These are phyloP conservation scores for Agrilus planipennis DNA, from an alignment of 1,140 invertebrate species.

Conservation along the genomic window DNA sequence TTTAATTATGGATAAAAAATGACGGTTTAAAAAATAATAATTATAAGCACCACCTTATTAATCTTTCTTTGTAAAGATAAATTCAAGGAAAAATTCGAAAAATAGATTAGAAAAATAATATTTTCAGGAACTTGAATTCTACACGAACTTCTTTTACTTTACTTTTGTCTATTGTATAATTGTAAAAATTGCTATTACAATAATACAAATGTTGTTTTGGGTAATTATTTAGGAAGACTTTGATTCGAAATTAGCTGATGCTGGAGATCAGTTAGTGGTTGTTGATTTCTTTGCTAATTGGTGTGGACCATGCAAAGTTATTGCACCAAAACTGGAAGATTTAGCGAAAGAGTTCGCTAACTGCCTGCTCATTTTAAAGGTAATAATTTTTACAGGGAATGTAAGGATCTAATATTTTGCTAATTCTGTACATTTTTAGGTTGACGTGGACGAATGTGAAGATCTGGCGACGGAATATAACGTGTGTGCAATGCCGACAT, in stretches of 20 bases:
- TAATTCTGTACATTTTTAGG: conserved; percentile 43
- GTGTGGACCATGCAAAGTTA: conserved; percentile 90
- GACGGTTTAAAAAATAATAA: no score
- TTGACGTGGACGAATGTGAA: conserved; percentile 84
- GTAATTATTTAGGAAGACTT: conserved; percentile 57
- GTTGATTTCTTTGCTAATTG: conserved; percentile 74
- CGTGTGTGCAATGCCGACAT: conserved; percentile 86
- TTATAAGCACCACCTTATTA: no score
- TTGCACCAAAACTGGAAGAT: conserved; percentile 68
- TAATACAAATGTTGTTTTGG: no score
- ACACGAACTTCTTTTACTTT: no score
- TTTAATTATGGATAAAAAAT: no score
- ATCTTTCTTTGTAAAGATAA: no score
- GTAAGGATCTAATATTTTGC: no score
- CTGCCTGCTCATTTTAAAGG: conserved; percentile 32
- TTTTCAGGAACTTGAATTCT: no score
- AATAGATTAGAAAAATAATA: no score
- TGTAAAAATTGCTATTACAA: no score
- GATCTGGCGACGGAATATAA: conserved; percentile 68
- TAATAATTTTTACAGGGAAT: conserved; percentile 10
- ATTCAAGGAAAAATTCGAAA: no score
- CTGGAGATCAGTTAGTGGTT: conserved; percentile 73
- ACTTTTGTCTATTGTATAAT: no score
- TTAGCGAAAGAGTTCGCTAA: conserved; percentile 42
- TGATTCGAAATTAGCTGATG: conserved; percentile 53